These are phyloP conservation scores for Phainopepla nitens DNA, from an alignment of 2,113 vertebrate genomes.

Conservation along the genomic window DNA sequence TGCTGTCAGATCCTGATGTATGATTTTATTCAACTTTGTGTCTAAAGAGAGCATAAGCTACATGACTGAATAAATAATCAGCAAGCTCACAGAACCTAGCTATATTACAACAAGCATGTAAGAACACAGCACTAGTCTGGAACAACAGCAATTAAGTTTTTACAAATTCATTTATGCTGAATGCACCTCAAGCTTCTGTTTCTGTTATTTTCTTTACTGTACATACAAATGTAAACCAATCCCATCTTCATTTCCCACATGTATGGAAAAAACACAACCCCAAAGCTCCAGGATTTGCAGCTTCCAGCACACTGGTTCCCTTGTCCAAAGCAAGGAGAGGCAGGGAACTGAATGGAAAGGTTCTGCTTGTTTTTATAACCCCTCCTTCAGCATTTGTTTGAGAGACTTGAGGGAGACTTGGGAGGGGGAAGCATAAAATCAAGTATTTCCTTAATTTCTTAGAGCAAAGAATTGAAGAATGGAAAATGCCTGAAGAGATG, in stretches of 20 bases:
- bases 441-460: constrained; percentile 58
- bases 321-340: constrained; percentile 53
- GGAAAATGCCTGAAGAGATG: constrained; percentile 7
- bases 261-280: neutral
- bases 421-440: neutral
- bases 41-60: constrained; percentile 25
- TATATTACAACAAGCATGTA: neutral
- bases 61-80: constrained; percentile 30
- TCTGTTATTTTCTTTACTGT: neutral
- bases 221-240: constrained; percentile 31
- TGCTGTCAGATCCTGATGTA: constrained; percentile 45
- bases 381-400: constrained; percentile 54
- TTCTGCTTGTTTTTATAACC: constrained; percentile 69
- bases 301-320: constrained; percentile 59
- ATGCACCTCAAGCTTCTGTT: constrained; percentile 7
- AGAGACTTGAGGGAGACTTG: constrained; percentile 37
- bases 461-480: constrained; percentile 21
- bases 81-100: neutral
- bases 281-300: neutral
- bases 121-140: constrained; percentile 40
- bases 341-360: constrained; percentile 53
- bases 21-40: constrained; percentile 53
- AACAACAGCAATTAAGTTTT: constrained; percentile 54
- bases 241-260: constrained; percentile 34
- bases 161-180: constrained; percentile 38